A percentile compares a stretch with the other conserved stretches of the same genome.
Evolutionary conservation across 2,113 vertebrate genomes (phyloP).

Genomic region (Illadopsis cleaveri): DNA sequence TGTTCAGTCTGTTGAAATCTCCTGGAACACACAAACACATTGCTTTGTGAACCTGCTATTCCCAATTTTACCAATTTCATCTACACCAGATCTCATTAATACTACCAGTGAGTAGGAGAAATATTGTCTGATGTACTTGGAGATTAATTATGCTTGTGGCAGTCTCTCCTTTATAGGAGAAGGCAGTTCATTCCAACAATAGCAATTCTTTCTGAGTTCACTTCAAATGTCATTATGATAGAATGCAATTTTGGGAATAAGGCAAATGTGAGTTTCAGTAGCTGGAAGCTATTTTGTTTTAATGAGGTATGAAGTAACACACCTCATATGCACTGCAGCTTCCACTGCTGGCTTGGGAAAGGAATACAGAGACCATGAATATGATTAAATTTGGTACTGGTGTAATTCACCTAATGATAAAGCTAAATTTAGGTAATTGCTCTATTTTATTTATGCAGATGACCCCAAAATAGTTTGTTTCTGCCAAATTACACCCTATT

Average conservation of each 20-base stretch:
- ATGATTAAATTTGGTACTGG: neutral
- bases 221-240: slow-evolving; percentile 5
- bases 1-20: slow-evolving; percentile 43
- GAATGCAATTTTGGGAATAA: slow-evolving; percentile 23
- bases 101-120: slow-evolving; percentile 16
- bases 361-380: neutral
- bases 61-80: slow-evolving; percentile 21
- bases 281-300: slow-evolving; percentile 39
- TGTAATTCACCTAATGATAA: neutral
- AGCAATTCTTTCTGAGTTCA: slow-evolving; percentile 10
- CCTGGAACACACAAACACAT: neutral
- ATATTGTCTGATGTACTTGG: slow-evolving; percentile 29
- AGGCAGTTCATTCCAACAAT: slow-evolving; percentile 20
- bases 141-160: slow-evolving; percentile 50
- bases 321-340: neutral
- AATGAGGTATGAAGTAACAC: neutral
- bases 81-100: slow-evolving; percentile 55
- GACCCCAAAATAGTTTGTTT: neutral
- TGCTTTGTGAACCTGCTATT: slow-evolving; percentile 37
- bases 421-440: neutral
- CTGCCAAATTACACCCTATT: neutral
- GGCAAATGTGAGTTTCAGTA: slow-evolving; percentile 21
- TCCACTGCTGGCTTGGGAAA: neutral
- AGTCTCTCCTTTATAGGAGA: neutral
- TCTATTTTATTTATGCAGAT: neutral